These are phyloP conservation scores for Heterodera schachtii DNA, from an alignment of 1,140 invertebrate genomes.

Conservation along the genomic window DNA sequence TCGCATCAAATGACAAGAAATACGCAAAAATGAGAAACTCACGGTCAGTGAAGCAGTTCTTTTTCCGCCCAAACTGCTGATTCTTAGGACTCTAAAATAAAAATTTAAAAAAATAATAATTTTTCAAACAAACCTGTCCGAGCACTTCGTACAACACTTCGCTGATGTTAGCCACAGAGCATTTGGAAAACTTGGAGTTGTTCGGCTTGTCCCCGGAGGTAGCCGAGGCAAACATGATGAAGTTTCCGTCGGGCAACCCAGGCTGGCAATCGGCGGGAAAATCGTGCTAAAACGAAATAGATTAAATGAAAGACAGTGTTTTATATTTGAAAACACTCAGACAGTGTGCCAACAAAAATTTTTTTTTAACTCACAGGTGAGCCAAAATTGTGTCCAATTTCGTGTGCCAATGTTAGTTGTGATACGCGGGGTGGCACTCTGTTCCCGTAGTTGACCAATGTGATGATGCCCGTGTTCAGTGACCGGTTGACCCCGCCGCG, in stretches of 20 bases:
- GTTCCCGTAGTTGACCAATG: conserved; percentile 97
- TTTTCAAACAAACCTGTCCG: background rate
- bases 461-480: conserved; percentile 97
- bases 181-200: conserved; percentile 90
- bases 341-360: background rate
- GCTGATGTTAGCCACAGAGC: conserved; percentile 91
- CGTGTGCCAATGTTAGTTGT: conserved; percentile 94
- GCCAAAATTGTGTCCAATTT: conserved; percentile 99
- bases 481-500: conserved; percentile 89
- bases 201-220: conserved; percentile 89
- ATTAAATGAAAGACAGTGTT: too few relatives aligned
- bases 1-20: too few relatives aligned
- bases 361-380: conserved; percentile 81
- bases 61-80: conserved; percentile 75
- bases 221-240: conserved; percentile 94
- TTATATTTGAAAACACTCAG: too few relatives aligned
- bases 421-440: conserved; percentile 93
- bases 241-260: conserved; percentile 89
- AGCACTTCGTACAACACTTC: conserved; percentile 78
- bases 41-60: conserved; percentile 82
- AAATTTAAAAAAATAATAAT: conserved; percentile 7
- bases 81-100: conserved; percentile 6
- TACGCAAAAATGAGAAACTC: background rate
- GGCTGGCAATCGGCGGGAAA: conserved; percentile 87
- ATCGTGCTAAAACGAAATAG: conserved; percentile 94